These are phyloP conservation scores for Pygmarrhopalites habei DNA, from an alignment of 1,140 invertebrate species.

Conservation along the genomic window DNA sequence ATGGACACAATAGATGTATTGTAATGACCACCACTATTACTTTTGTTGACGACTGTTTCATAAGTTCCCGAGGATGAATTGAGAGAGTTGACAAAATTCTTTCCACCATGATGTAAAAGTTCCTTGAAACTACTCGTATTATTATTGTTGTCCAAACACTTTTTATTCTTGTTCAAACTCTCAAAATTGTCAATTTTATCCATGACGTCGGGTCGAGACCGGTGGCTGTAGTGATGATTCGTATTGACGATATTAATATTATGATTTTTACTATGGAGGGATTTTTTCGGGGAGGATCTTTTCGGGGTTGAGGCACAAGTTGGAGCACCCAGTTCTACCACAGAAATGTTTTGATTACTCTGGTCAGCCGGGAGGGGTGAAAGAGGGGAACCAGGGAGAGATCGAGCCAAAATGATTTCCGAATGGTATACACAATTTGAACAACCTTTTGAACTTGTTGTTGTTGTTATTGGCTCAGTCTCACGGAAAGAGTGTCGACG, in stretches of 20 bases:
- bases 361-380: constrained; percentile 6
- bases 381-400: background rate
- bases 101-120: too few species aligned
- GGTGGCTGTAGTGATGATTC: background rate
- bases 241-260: background rate
- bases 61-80: too few species aligned
- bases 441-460: background rate
- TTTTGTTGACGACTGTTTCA: too few species aligned
- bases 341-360: too few species aligned
- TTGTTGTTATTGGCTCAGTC: too few species aligned
- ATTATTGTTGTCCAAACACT: constrained; percentile 20
- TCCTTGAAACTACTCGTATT: background rate
- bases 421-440: constrained; percentile 14
- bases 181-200: constrained; percentile 39
- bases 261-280: too few species aligned
- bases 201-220: constrained; percentile 12
- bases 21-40: too few species aligned
- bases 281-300: background rate
- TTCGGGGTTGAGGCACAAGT: constrained; percentile 35
- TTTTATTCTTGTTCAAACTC: constrained; percentile 38
- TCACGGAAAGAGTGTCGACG: too few species aligned
- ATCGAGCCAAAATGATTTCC: constrained; percentile 16
- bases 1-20: too few species aligned
- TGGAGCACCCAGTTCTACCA: constrained; percentile 25
- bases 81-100: too few species aligned